These are phyloP conservation scores for Poeciliopsis retropinna DNA, from an alignment of 2,113 vertebrate genomes.

Conservation along the genomic window DNA sequence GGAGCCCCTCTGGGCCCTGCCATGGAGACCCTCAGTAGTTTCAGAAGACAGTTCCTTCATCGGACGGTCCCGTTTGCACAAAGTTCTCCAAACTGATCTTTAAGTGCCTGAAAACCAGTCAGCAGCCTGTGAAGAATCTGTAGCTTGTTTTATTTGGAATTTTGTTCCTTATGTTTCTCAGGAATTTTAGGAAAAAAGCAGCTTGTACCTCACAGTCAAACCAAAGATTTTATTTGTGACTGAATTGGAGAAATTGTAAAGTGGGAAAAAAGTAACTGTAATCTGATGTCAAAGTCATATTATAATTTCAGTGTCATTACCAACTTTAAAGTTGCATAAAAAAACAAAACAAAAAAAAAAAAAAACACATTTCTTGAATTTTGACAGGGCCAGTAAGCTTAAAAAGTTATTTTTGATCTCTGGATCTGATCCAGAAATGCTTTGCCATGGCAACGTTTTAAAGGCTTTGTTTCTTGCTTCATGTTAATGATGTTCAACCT, in stretches of 20 bases:
- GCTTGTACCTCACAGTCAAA: constrained; percentile 33
- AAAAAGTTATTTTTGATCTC: no score
- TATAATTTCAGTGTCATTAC: neutral
- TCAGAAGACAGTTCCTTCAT: neutral
- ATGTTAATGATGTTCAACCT: neutral
- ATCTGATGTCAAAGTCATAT: neutral
- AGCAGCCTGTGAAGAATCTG: neutral
- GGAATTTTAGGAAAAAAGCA: constrained; percentile 12
- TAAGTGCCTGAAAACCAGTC: constrained; percentile 58
- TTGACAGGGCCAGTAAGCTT: neutral
- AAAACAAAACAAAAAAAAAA: neutral
- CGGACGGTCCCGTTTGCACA: constrained; percentile 20
- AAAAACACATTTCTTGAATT: neutral
- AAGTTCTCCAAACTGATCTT: constrained; percentile 22
- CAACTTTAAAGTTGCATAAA: neutral
- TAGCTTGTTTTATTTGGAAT: neutral
- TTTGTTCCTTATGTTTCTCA: constrained; percentile 26
- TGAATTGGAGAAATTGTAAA: constrained; percentile 6
- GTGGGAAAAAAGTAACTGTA: constrained; percentile 19
- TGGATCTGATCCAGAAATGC: no score
- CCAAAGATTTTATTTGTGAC: constrained; percentile 41
- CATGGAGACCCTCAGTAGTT: constrained; percentile 26
- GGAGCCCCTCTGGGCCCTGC: constrained; percentile 20
- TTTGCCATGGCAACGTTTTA: no score
- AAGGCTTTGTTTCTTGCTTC: no score